Conservation (phyloP, 1,140 invertebrate species). For the Zaprionus davidi region DNA sequence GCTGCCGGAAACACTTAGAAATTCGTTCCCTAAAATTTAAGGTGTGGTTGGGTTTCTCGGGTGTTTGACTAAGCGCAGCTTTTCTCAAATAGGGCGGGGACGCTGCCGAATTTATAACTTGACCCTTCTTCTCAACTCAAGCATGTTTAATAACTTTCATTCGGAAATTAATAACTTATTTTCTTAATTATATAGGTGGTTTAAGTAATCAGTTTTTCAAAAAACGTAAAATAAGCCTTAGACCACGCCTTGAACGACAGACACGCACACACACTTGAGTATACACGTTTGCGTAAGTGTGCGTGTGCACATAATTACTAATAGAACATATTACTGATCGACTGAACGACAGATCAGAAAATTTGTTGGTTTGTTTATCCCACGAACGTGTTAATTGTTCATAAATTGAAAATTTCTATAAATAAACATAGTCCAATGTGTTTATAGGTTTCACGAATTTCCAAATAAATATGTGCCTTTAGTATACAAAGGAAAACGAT, state of each 20-base stretch:
- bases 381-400: constrained; percentile 28
- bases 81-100: constrained; percentile 46
- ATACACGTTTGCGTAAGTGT: constrained; percentile 22
- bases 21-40: constrained; percentile 50
- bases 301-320: constrained; percentile 35
- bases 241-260: constrained; percentile 63
- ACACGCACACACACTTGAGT: constrained; percentile 20
- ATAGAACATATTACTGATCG: constrained; percentile 20
- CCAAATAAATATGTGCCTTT: constrained; percentile 69
- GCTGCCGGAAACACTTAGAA: not conserved
- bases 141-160: not conserved
- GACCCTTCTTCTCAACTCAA: not conserved
- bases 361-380: constrained; percentile 57
- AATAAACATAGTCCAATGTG: constrained; percentile 63
- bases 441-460: constrained; percentile 59
- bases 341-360: constrained; percentile 23
- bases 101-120: not conserved
- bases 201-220: constrained; percentile 16
- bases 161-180: not conserved
- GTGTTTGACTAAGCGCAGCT: constrained; percentile 51
- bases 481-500: constrained; percentile 36
- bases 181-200: not conserved
- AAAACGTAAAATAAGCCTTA: constrained; percentile 9
- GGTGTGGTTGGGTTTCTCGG: constrained; percentile 62
- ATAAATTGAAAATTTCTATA: constrained; percentile 35